phyloP scores from a whole-genome alignment of 2,113 vertebrate species.

The Gasterosteus nipponicus region DNA sequence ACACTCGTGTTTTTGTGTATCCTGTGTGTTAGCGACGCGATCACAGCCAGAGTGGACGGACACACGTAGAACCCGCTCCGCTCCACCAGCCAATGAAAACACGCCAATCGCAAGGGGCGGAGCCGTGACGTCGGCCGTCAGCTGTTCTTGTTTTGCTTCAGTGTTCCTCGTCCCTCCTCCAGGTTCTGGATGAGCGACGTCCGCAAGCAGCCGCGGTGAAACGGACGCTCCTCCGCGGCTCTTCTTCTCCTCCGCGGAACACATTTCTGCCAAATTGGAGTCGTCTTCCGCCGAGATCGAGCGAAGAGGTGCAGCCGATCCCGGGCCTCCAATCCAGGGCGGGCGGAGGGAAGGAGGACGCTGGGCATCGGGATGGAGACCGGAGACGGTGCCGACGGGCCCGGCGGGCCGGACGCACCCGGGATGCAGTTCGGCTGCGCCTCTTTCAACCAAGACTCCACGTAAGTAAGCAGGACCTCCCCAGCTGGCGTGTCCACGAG shows the following conservation, averaged over 20 bases:
- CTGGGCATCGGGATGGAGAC: conserved; percentile 82
- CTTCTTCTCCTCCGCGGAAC: rapidly evolving
- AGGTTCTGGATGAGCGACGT: background rate
- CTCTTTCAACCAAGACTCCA: conserved; percentile 94
- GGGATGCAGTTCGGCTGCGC: conserved; percentile 80
- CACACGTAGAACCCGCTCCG: conserved; percentile 13
- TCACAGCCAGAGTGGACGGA: conserved; percentile 13
- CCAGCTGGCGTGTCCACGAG: background rate
- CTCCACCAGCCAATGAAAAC: conserved; percentile 21
- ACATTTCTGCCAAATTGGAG: conserved; percentile 58
- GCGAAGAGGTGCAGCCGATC: conserved; percentile 67
- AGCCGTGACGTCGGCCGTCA: conserved; percentile 70
- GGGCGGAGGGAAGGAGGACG: conserved; percentile 75
- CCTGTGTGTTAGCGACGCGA: too few species aligned
- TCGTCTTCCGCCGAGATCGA: conserved; percentile 66
- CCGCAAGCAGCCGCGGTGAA: background rate
- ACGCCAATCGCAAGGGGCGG: conserved; percentile 34
- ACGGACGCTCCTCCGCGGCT: background rate
- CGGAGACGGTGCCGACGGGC: conserved; percentile 67
- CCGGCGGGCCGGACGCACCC: conserved; percentile 61
- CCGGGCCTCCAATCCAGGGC: conserved; percentile 79
- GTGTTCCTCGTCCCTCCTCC: conserved; percentile 5
- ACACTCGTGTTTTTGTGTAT: too few species aligned
- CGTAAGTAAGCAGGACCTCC: conserved; percentile 81
- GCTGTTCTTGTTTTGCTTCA: conserved; percentile 81